Conservation (phyloP, 2,113 vertebrate species). For the Micronycteris hirsuta region DNA sequence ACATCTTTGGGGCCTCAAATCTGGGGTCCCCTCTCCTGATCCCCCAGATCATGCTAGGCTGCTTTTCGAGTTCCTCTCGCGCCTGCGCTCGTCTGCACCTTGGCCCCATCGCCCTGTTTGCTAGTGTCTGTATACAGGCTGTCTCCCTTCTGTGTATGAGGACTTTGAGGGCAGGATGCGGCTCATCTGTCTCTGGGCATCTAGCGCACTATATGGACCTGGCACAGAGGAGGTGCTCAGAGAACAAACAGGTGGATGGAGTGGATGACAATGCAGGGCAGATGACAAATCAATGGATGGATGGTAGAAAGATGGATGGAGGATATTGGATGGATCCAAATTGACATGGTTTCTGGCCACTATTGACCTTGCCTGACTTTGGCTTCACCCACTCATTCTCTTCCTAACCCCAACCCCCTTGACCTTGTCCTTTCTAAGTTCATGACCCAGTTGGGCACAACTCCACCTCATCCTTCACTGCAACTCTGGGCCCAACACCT, state of each 20-base stretch:
- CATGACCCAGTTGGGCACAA: neutral
- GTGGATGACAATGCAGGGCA: too few species aligned
- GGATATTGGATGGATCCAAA: neutral
- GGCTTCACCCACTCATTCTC: neutral
- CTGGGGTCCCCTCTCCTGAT: neutral
- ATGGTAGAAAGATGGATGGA: neutral
- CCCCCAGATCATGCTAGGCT: neutral
- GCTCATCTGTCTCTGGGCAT: neutral
- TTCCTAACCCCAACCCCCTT: neutral
- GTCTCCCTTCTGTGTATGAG: neutral
- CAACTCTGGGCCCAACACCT: neutral
- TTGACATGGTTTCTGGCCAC: neutral
- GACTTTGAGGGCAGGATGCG: neutral
- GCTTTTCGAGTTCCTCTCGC: neutral
- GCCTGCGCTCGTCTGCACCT: neutral
- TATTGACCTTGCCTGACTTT: neutral
- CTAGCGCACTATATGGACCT: neutral
- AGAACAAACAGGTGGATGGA: neutral
- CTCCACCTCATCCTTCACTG: neutral
- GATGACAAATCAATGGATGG: neutral
- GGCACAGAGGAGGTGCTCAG: neutral
- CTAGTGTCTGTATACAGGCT: neutral
- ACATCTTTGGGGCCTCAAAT: neutral
- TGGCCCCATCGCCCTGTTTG: neutral
- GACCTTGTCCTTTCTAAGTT: neutral